These are phyloP conservation scores for Apodemus sylvaticus DNA, from an alignment of 2,113 vertebrate genomes.

Conservation along the genomic window DNA sequence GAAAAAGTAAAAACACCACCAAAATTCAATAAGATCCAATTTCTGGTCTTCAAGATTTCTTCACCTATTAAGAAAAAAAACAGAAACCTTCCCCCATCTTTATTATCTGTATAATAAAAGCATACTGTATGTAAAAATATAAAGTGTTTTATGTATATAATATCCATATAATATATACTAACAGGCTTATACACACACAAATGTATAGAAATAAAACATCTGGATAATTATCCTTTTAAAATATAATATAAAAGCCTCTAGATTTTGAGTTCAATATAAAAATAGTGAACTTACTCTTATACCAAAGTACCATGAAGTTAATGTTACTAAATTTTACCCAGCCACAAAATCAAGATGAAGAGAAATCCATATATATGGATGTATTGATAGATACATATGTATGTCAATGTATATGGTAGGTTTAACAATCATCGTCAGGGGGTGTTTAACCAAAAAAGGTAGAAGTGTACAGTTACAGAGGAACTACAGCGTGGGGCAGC, in stretches of 20 bases:
- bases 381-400: constrained; percentile 41
- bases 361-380: constrained; percentile 51
- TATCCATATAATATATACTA: constrained; percentile 65
- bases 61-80: constrained; percentile 92
- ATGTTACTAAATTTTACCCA: constrained; percentile 65
- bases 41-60: constrained; percentile 92
- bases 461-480: constrained; percentile 59
- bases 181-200: constrained; percentile 79
- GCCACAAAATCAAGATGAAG: constrained; percentile 57
- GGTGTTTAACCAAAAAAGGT: constrained; percentile 74
- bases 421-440: constrained; percentile 30
- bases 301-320: constrained; percentile 65
- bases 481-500: constrained; percentile 59
- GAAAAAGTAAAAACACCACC: constrained; percentile 49
- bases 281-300: constrained; percentile 69
- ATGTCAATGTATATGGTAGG: constrained; percentile 40
- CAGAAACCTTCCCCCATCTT: constrained; percentile 89
- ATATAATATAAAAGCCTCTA: constrained; percentile 65
- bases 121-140: constrained; percentile 79
- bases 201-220: constrained; percentile 67
- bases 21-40: constrained; percentile 89
- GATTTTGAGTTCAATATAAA: constrained; percentile 61
- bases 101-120: constrained; percentile 84
- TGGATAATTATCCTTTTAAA: constrained; percentile 69
- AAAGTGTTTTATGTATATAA: constrained; percentile 75